Evolutionary conservation across 2,888 invertebrate species (phyloP).

Genomic region (Helobdella robusta): DNA sequence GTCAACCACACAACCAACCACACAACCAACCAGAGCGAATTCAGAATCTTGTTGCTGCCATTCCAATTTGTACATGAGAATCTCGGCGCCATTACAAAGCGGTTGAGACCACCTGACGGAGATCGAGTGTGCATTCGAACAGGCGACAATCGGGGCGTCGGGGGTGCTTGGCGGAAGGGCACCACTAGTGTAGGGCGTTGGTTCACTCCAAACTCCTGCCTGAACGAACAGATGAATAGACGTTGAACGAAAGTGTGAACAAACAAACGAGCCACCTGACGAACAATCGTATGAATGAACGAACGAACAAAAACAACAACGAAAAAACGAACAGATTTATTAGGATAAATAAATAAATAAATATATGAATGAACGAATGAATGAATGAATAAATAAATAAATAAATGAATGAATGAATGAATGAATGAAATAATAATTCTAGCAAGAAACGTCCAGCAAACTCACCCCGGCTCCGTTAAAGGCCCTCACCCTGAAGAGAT

Average conservation of each 20-base stretch:
- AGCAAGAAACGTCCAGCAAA: too few species aligned
- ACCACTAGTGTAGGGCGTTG: conserved; percentile 64
- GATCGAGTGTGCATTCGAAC: conserved; percentile 62
- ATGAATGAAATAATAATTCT: too few species aligned
- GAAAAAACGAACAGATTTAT: too few species aligned
- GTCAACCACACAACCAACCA: too few species aligned
- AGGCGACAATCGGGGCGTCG: conserved; percentile 54
- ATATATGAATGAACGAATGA: too few species aligned
- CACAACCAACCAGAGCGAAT: conserved; percentile 18
- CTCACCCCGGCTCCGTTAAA: conserved; percentile 66
- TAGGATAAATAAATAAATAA: too few species aligned
- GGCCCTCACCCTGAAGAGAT: conserved; percentile 67
- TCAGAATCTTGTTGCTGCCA: conserved; percentile 18
- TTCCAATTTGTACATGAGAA: conserved; percentile 62
- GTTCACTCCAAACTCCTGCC: conserved; percentile 65
- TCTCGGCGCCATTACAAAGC: conserved; percentile 66
- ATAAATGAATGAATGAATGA: too few species aligned
- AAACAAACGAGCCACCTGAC: neutral
- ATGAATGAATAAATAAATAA: too few species aligned
- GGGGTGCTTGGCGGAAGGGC: conserved; percentile 75
- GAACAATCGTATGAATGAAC: too few species aligned
- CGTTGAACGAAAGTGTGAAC: neutral
- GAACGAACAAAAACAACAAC: too few species aligned
- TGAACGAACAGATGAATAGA: neutral
- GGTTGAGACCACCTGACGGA: conserved; percentile 71